Conservation (phyloP, 2,888 invertebrate genomes). For the Aricia artaxerxes region DNA sequence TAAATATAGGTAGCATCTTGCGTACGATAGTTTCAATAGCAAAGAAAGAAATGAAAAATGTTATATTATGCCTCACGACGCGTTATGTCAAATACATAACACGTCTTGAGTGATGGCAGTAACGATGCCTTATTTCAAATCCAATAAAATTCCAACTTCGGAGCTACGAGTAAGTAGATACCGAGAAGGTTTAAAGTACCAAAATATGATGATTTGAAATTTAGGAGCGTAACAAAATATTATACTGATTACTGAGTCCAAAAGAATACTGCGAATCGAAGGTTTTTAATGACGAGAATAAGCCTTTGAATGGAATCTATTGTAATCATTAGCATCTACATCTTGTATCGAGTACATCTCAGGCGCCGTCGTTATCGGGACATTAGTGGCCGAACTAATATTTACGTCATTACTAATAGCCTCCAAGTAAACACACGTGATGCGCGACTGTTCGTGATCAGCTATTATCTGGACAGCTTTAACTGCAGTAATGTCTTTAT, state of each 20-base stretch:
- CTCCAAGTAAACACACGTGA: constrained; percentile 1
- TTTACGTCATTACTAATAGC: constrained; percentile 18
- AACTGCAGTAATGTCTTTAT: neutral
- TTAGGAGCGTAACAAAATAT: neutral
- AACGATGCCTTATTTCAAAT: too few species aligned
- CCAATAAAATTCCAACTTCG: too few species aligned
- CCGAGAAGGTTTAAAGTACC: neutral
- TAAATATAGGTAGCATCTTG: too few species aligned
- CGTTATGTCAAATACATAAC: too few species aligned
- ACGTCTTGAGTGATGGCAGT: too few species aligned
- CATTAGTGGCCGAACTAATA: constrained; percentile 7
- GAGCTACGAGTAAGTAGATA: too few species aligned
- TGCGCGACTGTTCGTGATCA: neutral
- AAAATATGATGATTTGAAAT: neutral
- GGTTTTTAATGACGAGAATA: neutral
- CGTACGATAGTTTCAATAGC: too few species aligned
- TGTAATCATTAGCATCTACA: constrained; percentile 7
- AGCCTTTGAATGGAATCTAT: neutral
- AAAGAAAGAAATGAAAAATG: too few species aligned
- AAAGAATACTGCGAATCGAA: neutral
- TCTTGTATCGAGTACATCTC: constrained; percentile 14
- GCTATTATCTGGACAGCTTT: neutral
- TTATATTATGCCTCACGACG: too few species aligned
- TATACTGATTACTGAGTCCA: too few species aligned
- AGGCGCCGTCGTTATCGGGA: neutral